Evolutionary conservation across 2,888 invertebrate genomes (phyloP).

Genomic region (Rotaria sp.): DNA sequence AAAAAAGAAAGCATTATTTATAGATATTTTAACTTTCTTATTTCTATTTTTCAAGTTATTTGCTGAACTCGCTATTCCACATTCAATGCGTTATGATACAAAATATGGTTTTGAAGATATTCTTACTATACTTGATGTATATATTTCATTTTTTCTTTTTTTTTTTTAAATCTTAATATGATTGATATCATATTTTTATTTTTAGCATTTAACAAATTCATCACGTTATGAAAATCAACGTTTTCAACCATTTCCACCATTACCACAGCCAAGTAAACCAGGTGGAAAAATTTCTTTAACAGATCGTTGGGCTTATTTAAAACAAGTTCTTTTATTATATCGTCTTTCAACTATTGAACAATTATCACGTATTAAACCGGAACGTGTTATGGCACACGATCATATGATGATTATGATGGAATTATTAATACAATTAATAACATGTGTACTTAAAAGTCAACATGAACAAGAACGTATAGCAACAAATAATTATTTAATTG

Average conservation of each 20-base stretch:
- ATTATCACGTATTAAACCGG: neutral
- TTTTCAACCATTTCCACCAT: neutral
- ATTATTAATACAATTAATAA: neutral
- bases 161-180: too few species aligned
- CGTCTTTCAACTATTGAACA: neutral
- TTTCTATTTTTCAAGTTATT: neutral
- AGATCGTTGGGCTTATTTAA: neutral
- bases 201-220: neutral
- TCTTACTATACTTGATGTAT: neutral
- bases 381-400: neutral
- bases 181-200: neutral
- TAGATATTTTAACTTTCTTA: neutral
- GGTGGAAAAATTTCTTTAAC: constrained; percentile 3
- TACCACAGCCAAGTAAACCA: neutral
- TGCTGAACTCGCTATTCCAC: neutral
- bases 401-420: neutral
- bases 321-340: neutral
- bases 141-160: too few species aligned
- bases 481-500: neutral
- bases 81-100: neutral
- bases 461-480: neutral
- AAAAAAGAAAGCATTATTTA: neutral
- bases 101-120: neutral
- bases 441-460: neutral
- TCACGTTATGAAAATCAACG: neutral